Evolutionary conservation across 2,113 vertebrate genomes (phyloP), one percentile per base, ranked within the genome.

Genomic region (Phyllostomus discolor): DNA sequence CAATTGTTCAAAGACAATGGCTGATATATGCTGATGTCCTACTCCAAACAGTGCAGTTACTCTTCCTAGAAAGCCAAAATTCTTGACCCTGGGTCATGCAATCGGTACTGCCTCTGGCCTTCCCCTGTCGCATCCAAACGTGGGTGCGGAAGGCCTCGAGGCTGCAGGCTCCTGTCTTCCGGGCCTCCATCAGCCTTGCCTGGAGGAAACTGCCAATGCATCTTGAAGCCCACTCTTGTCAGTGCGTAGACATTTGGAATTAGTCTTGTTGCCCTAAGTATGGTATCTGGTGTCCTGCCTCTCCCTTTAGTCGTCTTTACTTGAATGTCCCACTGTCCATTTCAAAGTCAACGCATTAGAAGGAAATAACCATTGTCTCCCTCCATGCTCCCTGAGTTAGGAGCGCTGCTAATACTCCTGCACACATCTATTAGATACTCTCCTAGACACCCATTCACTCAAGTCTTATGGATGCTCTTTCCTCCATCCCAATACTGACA

Each of bases 401-500:
- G 22, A 1, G 10, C 24, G 64, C 46, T n/a, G 10, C 35, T 24
- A 62, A 3, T 9, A 43, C 14, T 4, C 38, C 9, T 19, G 0
- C 19, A 2, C 9, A 50, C 8, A 33, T 4, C 16, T 38, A 64
- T 3, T 70, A 11, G 48, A 48, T 38, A 20, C 15, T 7, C 17
- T n/a, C 31, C 1, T 17, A 19, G 52, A 4, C 8, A 43, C 62
- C 9, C 26, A 62, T 12, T 43, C 38, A 82, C 14, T 10, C 7
- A 46, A n/a, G 15, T 88, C 43, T 69, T 67, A 31, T 8, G 54
- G 38, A 15, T 20, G 7, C 20, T 12, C 38, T 43, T 59, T 15
- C 10, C 1, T 20, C 28, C 1, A 59, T 17, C 19, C 16, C 24
- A n/a, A 0, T 31, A 28, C 14, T 62, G 33, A 38, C 76, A 11